Evolutionary conservation across 2,888 invertebrate species (phyloP).

Genomic region (Drosophila mimetica): DNA sequence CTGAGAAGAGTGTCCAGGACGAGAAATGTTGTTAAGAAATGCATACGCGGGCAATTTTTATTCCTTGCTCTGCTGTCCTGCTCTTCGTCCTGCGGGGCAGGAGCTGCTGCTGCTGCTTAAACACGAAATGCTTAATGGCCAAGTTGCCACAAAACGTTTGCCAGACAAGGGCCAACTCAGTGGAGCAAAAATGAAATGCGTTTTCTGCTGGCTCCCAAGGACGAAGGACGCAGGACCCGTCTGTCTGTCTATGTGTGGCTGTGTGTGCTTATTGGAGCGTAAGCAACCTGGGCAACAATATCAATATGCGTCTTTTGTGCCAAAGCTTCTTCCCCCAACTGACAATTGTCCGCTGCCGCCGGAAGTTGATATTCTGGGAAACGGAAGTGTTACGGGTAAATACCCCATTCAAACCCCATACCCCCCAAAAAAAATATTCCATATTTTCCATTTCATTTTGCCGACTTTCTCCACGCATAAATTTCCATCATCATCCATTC

Average conservation of each 20-base stretch:
- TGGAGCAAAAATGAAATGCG: slow-evolving; percentile 76
- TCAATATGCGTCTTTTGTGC: slow-evolving; percentile 70
- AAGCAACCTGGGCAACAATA: slow-evolving; percentile 72
- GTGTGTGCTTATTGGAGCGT: slow-evolving; percentile 58
- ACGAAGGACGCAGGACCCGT: slow-evolving; percentile 16
- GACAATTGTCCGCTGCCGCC: slow-evolving; percentile 73
- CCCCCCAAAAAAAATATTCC: slow-evolving; percentile 48
- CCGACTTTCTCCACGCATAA: slow-evolving; percentile 55
- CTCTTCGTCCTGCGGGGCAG: neutral
- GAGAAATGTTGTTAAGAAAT: slow-evolving; percentile 69
- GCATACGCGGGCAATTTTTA: slow-evolving; percentile 73
- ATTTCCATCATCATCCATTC: slow-evolving; percentile 59
- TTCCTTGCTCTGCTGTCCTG: slow-evolving; percentile 13
- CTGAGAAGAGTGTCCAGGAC: slow-evolving; percentile 39
- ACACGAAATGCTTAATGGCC: slow-evolving; percentile 71
- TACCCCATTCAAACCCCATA: neutral
- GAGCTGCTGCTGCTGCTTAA: slow-evolving; percentile 25
- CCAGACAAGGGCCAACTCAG: slow-evolving; percentile 53
- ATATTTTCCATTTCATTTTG: slow-evolving; percentile 50
- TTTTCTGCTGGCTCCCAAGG: slow-evolving; percentile 53
- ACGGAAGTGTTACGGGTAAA: slow-evolving; percentile 62
- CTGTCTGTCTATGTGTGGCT: slow-evolving; percentile 15
- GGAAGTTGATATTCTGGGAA: slow-evolving; percentile 74
- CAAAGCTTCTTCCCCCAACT: slow-evolving; percentile 47
- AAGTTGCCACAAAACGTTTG: slow-evolving; percentile 76